Evolutionary conservation across 2,113 vertebrate species (phyloP).

Genomic region (Platichthys flesus): DNA sequence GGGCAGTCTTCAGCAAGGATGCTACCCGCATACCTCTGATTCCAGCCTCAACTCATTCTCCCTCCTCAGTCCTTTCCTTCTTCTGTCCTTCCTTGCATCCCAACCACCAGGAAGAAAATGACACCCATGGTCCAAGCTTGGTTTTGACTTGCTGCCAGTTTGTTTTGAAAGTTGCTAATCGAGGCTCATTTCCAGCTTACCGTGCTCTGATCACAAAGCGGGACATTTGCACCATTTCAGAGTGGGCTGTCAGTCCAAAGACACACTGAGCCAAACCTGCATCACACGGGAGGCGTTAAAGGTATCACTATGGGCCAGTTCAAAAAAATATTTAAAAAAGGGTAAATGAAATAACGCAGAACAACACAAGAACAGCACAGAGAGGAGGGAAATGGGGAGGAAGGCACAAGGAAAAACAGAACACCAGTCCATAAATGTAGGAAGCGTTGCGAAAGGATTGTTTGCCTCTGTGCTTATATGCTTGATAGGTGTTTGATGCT

Average conservation of each 20-base stretch:
- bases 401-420: constrained; percentile 69
- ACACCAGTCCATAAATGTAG: constrained; percentile 79
- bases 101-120: constrained; percentile 73
- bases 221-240: constrained; percentile 90
- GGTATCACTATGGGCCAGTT: constrained; percentile 87
- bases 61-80: constrained; percentile 56
- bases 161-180: constrained; percentile 61
- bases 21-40: constrained; percentile 70
- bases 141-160: constrained; percentile 55
- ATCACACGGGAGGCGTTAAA: constrained; percentile 94
- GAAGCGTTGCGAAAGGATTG: constrained; percentile 66
- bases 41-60: constrained; percentile 77
- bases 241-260: constrained; percentile 92
- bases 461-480: constrained; percentile 79
- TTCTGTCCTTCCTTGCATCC: constrained; percentile 60
- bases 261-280: constrained; percentile 94
- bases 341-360: constrained; percentile 68
- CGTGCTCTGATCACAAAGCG: constrained; percentile 81
- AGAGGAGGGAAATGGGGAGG: constrained; percentile 59
- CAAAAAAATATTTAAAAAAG: constrained; percentile 55
- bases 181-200: constrained; percentile 75
- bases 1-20: constrained; percentile 75
- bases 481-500: constrained; percentile 79
- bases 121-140: constrained; percentile 65
- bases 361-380: constrained; percentile 76